Percentiles rank a stretch among this genome's conserved stretches.
phyloP scores from a whole-genome alignment of 2,113 vertebrate species.

The Sphyrna mokarran region DNA sequence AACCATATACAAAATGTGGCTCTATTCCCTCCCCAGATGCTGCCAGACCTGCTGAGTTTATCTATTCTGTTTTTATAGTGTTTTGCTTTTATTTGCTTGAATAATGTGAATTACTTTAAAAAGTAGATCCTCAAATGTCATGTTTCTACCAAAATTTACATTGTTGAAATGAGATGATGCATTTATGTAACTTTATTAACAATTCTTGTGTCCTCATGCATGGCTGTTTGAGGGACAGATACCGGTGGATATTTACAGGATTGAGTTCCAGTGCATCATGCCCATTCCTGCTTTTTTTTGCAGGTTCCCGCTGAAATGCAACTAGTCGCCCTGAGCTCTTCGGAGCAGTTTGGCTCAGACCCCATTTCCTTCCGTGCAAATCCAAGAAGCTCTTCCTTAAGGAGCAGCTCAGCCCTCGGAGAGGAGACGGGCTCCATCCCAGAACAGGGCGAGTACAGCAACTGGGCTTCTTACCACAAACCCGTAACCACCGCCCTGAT shows the following conservation, averaged over 20 bases:
- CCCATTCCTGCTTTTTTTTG: not conserved
- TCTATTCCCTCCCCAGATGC: too few relatives aligned
- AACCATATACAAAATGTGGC: too few relatives aligned
- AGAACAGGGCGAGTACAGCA: not conserved
- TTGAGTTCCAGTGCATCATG: not conserved
- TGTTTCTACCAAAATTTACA: too few relatives aligned
- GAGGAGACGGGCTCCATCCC: not conserved
- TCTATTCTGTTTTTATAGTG: too few relatives aligned
- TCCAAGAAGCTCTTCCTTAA: not conserved
- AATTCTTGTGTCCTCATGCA: not conserved
- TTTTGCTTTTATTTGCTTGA: too few relatives aligned
- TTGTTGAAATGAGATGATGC: too few relatives aligned
- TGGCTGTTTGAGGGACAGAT: not conserved
- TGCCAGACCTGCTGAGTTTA: too few relatives aligned
- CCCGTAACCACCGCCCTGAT: constrained; percentile 47
- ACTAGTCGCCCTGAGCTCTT: constrained; percentile 12
- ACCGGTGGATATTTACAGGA: not conserved
- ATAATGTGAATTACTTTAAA: not conserved
- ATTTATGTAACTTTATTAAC: not conserved
- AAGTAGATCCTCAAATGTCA: not conserved
- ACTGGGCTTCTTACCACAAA: constrained; percentile 54
- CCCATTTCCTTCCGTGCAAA: not conserved
- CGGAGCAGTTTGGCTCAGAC: not conserved
- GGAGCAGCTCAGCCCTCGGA: not conserved
- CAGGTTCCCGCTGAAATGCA: not conserved